phyloP scores from a whole-genome alignment of 2,888 invertebrate species.

The Campopleginae sp. region DNA sequence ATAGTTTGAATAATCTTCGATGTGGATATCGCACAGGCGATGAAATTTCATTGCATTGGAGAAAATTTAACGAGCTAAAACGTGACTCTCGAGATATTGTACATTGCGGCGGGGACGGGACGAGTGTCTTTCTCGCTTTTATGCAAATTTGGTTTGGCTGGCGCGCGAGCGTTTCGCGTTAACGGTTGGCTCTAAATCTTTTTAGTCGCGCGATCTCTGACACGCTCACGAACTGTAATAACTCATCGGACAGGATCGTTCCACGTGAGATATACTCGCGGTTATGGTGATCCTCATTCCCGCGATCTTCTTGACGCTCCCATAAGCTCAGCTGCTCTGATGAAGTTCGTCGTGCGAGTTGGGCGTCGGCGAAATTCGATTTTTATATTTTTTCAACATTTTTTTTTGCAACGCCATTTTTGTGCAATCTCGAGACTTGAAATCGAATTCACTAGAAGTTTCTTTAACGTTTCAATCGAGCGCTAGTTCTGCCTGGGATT shows the following conservation, averaged over 20 bases:
- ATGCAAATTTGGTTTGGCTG: constrained; percentile 73
- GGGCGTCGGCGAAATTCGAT: constrained; percentile 55
- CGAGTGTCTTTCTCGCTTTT: constrained; percentile 67
- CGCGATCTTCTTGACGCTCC: constrained; percentile 37
- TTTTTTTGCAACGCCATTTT: not conserved
- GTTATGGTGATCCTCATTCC: constrained; percentile 32
- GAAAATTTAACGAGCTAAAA: constrained; percentile 62
- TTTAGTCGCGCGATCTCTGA: constrained; percentile 70
- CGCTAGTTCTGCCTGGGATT: constrained; percentile 70
- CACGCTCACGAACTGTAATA: constrained; percentile 74
- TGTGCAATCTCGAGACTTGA: not conserved
- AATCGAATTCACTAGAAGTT: not conserved
- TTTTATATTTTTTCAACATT: not conserved
- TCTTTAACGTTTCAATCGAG: not conserved
- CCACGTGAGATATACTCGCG: constrained; percentile 39
- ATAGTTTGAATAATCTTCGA: constrained; percentile 13
- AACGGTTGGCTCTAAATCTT: constrained; percentile 77
- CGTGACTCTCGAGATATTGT: constrained; percentile 43
- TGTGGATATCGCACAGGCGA: constrained; percentile 7
- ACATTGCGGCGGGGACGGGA: constrained; percentile 25
- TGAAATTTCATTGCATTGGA: constrained; percentile 65
- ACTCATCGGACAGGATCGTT: constrained; percentile 71
- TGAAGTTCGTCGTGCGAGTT: not conserved
- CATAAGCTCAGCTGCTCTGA: not conserved
- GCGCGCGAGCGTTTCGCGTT: constrained; percentile 66